Conservation (phyloP, 2,888 invertebrate species). For the Euproctis similis region DNA sequence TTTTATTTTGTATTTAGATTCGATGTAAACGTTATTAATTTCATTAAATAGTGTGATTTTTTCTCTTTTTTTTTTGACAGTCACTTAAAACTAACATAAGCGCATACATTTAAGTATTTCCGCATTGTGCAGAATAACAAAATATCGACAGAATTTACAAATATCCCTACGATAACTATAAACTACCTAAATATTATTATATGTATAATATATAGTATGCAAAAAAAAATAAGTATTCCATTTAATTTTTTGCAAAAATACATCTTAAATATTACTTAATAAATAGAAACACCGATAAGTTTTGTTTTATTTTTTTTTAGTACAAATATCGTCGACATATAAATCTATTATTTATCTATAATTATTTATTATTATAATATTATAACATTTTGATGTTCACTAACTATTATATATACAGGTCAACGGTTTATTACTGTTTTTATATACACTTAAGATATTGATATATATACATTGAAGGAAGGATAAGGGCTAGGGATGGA, state of each 20-base stretch:
- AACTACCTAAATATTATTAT: conserved; percentile 58
- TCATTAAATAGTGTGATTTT: conserved; percentile 44
- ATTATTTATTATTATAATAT: too few species aligned
- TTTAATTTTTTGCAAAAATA: conserved; percentile 48
- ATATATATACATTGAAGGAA: conserved; percentile 45
- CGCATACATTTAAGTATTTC: conserved; percentile 75
- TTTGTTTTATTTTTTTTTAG: too few species aligned
- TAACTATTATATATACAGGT: conserved; percentile 47
- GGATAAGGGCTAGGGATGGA: too few species aligned
- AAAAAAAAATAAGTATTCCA: too few species aligned
- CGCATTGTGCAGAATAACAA: conserved; percentile 76
- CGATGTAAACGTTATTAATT: conserved; percentile 34
- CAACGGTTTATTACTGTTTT: conserved; percentile 34
- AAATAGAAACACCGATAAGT: conserved; percentile 58
- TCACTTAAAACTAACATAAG: conserved; percentile 65
- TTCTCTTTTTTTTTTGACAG: too few species aligned
- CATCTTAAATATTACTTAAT: conserved; percentile 62
- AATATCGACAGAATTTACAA: conserved; percentile 76
- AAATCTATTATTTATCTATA: conserved; percentile 34
- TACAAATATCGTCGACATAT: conserved; percentile 35
- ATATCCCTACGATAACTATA: conserved; percentile 56
- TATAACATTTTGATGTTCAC: conserved; percentile 42
- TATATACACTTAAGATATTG: conserved; percentile 59
- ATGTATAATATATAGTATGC: too few species aligned
- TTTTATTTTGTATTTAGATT: too few species aligned